phyloP scores from a whole-genome alignment of 2,888 invertebrate species.

The Hirtodrosophila duncani region DNA sequence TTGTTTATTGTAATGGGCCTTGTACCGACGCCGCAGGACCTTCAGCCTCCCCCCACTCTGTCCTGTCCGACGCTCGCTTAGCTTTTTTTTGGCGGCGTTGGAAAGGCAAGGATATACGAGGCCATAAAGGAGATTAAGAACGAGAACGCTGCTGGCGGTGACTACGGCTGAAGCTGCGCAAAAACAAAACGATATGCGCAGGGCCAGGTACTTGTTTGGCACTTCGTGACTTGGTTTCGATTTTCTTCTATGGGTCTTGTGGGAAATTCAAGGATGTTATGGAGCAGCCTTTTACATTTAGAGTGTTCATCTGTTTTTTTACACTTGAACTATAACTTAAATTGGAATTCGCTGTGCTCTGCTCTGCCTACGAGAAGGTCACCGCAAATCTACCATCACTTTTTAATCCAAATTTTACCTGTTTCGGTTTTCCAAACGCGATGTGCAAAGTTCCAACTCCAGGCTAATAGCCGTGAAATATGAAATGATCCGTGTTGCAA shows the following conservation, averaged over 20 bases:
- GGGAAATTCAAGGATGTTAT: conserved; percentile 61
- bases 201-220: conserved; percentile 39
- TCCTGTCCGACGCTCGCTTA: too few species aligned
- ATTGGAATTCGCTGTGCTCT: not conserved
- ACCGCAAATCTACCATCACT: conserved; percentile 13
- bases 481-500: conserved; percentile 31
- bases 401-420: conserved; percentile 43
- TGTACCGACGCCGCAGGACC: conserved; percentile 60
- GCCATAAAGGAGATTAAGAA: conserved; percentile 71
- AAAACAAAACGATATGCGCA: conserved; percentile 46
- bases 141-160: conserved; percentile 30
- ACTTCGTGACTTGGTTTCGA: conserved; percentile 54
- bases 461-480: conserved; percentile 60
- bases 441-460: conserved; percentile 36
- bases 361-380: conserved; percentile 22
- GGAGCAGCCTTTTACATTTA: conserved; percentile 35
- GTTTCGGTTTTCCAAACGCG: conserved; percentile 33
- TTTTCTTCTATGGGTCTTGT: conserved; percentile 63
- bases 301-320: conserved; percentile 14
- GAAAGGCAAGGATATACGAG: conserved; percentile 60
- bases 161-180: conserved; percentile 59
- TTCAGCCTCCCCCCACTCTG: conserved; percentile 11
- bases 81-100: conserved; percentile 23
- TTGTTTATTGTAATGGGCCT: conserved; percentile 72
- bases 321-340: not conserved